These are phyloP conservation scores for Synchiropus splendidus DNA, from an alignment of 2,113 vertebrate genomes.

Conservation along the genomic window DNA sequence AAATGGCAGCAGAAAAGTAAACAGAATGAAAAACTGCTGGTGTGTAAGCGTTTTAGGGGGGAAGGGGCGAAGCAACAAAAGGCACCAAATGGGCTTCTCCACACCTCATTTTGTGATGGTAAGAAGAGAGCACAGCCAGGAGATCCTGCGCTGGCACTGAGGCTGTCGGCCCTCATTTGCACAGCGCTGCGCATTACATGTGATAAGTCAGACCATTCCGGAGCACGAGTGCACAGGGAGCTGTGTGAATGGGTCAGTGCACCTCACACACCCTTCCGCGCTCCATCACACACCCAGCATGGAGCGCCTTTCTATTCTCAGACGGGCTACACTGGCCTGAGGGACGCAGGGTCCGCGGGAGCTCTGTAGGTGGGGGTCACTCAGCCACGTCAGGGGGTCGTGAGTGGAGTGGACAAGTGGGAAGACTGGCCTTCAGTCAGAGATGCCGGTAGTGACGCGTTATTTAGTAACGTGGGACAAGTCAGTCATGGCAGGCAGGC, in stretches of 20 bases:
- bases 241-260: constrained; percentile 72
- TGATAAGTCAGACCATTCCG: constrained; percentile 78
- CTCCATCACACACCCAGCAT: constrained; percentile 80
- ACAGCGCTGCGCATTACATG: constrained; percentile 76
- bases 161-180: constrained; percentile 75
- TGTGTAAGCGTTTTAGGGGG: constrained; percentile 16
- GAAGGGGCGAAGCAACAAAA: constrained; percentile 21
- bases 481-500: too few species aligned
- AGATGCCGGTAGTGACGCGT: too few species aligned
- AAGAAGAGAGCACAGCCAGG: too few species aligned
- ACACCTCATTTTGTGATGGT: constrained; percentile 8
- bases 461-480: too few species aligned
- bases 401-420: constrained; percentile 34
- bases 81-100: constrained; percentile 38
- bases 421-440: constrained; percentile 47
- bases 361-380: constrained; percentile 43
- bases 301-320: constrained; percentile 67
- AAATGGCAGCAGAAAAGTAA: constrained; percentile 13
- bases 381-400: constrained; percentile 27
- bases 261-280: constrained; percentile 81
- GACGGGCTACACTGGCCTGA: constrained; percentile 23
- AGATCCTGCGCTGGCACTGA: constrained; percentile 55
- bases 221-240: constrained; percentile 74
- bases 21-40: constrained; percentile 2
- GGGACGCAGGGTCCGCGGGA: constrained; percentile 20